These are phyloP conservation scores for Lycodopsis pacificus DNA, from an alignment of 2,797 vertebrate genomes.

Conservation along the genomic window DNA sequence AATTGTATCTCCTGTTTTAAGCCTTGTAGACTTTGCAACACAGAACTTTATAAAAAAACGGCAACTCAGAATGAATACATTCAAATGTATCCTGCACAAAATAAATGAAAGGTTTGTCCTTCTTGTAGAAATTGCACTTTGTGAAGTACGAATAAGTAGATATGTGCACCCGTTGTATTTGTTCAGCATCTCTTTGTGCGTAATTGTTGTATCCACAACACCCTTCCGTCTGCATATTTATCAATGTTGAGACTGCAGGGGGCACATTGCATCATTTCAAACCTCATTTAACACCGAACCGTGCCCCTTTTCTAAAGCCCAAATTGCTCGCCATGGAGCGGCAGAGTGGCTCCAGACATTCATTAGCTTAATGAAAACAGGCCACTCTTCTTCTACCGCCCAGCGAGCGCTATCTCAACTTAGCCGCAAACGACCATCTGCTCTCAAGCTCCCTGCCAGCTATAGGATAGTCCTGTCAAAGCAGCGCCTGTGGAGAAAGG, in stretches of 20 bases:
- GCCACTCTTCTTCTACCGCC: constrained; percentile 82
- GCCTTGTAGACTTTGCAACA: neutral
- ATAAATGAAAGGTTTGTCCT: constrained; percentile 12
- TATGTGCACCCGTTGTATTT: constrained; percentile 30
- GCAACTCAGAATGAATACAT: constrained; percentile 5
- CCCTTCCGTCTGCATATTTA: constrained; percentile 55
- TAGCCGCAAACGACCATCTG: constrained; percentile 83
- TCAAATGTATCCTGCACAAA: constrained; percentile 4
- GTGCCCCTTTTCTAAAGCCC: constrained; percentile 76
- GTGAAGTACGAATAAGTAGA: constrained; percentile 25
- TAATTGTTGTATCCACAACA: constrained; percentile 60
- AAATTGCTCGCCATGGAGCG: constrained; percentile 82
- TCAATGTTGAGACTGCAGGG: constrained; percentile 75
- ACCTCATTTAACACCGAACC: constrained; percentile 85
- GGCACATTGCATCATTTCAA: constrained; percentile 82
- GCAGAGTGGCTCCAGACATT: constrained; percentile 84
- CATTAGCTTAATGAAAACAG: constrained; percentile 90
- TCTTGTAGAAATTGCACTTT: constrained; percentile 8
- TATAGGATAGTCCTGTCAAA: constrained; percentile 82
- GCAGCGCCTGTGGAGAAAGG: constrained; percentile 65
- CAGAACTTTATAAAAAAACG: constrained; percentile 13
- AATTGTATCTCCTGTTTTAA: constrained; percentile 18
- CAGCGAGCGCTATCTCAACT: constrained; percentile 70
- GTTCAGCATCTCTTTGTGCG: constrained; percentile 44
- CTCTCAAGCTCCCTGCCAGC: constrained; percentile 82